Conservation (phyloP, 2,113 vertebrate genomes). For the Ardeotis arabs region DNA sequence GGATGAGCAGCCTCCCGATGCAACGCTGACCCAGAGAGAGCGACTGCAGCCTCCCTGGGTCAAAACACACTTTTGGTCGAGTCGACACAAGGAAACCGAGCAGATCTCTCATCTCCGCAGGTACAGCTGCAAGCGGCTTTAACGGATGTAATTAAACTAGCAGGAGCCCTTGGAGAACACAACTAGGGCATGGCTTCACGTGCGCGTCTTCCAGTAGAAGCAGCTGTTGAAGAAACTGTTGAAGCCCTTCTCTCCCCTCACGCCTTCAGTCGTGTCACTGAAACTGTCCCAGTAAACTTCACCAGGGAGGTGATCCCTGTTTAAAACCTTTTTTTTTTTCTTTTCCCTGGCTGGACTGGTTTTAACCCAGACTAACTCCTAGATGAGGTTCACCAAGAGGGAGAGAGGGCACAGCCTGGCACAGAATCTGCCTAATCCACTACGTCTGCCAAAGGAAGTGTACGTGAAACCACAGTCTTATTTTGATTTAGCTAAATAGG, state of each 20-base stretch:
- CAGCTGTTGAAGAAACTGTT: not conserved
- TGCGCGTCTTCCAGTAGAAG: not conserved
- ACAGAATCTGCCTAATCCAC: slow-evolving; percentile 23
- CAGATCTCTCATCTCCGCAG: not conserved
- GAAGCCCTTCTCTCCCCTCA: not conserved
- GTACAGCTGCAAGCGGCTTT: slow-evolving; percentile 11
- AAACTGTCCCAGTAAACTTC: not conserved
- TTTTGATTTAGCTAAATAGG: slow-evolving; percentile 46
- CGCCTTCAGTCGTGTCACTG: not conserved
- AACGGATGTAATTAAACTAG: slow-evolving; percentile 49
- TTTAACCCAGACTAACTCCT: not conserved
- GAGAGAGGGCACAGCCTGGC: slow-evolving; percentile 47
- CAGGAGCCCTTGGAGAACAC: slow-evolving; percentile 53
- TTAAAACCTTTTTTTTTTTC: not conserved
- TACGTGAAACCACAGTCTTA: slow-evolving; percentile 8
- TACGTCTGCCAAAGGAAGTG: slow-evolving; percentile 10
- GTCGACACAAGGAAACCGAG: not conserved
- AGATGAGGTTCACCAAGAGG: not conserved
- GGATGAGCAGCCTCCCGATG: not conserved
- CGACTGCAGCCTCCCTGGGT: not conserved
- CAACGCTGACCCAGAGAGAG: not conserved
- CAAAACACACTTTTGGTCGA: not conserved
- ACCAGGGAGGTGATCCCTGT: not conserved
- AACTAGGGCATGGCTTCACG: slow-evolving; percentile 45
- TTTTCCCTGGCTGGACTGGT: not conserved